phyloP scores from a whole-genome alignment of 2,797 vertebrate species.

The Gadopsis bispinosus region DNA sequence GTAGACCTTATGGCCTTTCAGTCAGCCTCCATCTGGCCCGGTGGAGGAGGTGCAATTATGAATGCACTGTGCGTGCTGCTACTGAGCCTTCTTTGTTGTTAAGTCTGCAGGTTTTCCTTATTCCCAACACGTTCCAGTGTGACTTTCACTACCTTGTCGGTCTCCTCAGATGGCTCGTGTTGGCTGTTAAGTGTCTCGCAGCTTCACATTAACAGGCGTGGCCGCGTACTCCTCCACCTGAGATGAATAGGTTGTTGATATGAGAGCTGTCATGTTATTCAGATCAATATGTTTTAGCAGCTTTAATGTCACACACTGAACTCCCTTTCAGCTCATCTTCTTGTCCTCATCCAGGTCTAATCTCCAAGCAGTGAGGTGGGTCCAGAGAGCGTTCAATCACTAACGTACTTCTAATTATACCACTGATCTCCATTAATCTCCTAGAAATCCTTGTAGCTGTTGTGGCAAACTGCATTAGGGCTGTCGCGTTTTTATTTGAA shows the following conservation, averaged over 20 bases:
- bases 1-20: slow-evolving; percentile 70
- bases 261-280: neutral
- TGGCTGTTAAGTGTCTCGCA: neutral
- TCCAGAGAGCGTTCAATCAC: neutral
- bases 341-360: slow-evolving; percentile 1
- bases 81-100: slow-evolving; percentile 25
- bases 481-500: no score
- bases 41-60: slow-evolving; percentile 37
- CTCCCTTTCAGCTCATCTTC: neutral
- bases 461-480: no score
- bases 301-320: neutral
- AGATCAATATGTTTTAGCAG: neutral
- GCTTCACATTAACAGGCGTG: slow-evolving; percentile 10
- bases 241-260: neutral
- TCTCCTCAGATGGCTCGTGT: slow-evolving; percentile 20
- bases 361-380: neutral
- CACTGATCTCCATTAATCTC: neutral
- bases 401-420: neutral
- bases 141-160: slow-evolving; percentile 24
- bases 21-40: slow-evolving; percentile 68
- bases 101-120: slow-evolving; percentile 30
- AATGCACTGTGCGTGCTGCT: slow-evolving; percentile 46
- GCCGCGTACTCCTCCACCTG: neutral
- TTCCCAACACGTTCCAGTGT: slow-evolving; percentile 38
- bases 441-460: no score